phyloP scores from a whole-genome alignment of 2,888 invertebrate genomes.

The Galerucella pusilla region DNA sequence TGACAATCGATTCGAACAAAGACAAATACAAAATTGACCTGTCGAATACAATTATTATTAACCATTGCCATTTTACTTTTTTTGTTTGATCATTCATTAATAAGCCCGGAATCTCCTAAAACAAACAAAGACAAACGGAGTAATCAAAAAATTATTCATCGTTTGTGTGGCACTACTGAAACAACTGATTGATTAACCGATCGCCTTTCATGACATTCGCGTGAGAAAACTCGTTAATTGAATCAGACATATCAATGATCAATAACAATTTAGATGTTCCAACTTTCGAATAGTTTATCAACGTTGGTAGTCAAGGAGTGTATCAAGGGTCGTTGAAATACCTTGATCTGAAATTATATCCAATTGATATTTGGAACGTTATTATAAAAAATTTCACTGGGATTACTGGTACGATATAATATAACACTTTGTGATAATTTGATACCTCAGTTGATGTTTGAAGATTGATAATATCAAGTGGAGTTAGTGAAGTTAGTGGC shows the following conservation, averaged over 20 bases:
- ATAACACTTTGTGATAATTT: too few species aligned
- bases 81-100: conserved; percentile 8
- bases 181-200: conserved; percentile 34
- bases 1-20: not conserved
- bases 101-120: conserved; percentile 20
- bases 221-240: conserved; percentile 29
- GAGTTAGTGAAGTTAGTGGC: too few species aligned
- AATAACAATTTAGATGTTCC: conserved; percentile 9
- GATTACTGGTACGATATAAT: too few species aligned
- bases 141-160: conserved; percentile 29
- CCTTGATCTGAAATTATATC: too few species aligned
- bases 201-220: conserved; percentile 23
- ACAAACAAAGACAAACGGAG: conserved; percentile 23
- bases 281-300: not conserved
- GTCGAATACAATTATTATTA: not conserved
- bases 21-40: not conserved
- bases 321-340: too few species aligned
- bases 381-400: too few species aligned
- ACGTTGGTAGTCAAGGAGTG: not conserved
- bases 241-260: conserved; percentile 20
- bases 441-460: too few species aligned
- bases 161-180: conserved; percentile 13
- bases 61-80: conserved; percentile 8
- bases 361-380: too few species aligned
- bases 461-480: too few species aligned